Base-by-base conservation (phyloP, 2,797 vertebrate genomes). In the Pseudotriccus pelzelni region DNA sequence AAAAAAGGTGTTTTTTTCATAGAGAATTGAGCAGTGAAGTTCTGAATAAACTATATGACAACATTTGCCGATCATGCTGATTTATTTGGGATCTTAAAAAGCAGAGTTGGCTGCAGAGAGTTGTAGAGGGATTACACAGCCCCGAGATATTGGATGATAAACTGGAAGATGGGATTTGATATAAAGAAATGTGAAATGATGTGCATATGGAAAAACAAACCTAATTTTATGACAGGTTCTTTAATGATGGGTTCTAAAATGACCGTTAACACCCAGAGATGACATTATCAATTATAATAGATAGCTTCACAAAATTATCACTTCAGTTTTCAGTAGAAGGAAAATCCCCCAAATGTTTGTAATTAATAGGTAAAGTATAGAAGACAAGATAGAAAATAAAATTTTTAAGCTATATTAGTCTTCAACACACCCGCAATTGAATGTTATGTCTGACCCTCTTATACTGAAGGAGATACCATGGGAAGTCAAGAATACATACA, bases 301-400 rank as follows among this genome's bases (percentile, higher is more conserved):
- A 52, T 23, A 20, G 12, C 18, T 70, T 76, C 39, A 60, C 18
- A 60, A 50, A 89, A 72, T 18, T 52, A 20, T 72, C 10, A 36
- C 14, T 72, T 79, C 15, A 69, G 5, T 17, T 7, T 25, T 76
- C 24, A 82, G 15, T 81, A 68, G 68, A 86, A 53, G 6, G 10
- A 13, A 74, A 87, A 50, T 3, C 1, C 0, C 8, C 13, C 19
- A 3, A 30, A 69, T 27, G 1, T 53, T 68, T 52, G n/a, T 47
- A 37, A 28, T 53, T 49, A 75, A 47, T 34, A 67, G 4, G 12
- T 24, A 39, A 79, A 68, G 12, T 72, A 79, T 4, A 72, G 20
- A 76, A 49, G n/a, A 32, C 21, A 67, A 67, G n/a, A 32, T 2
- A 60, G 24, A 60, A 88, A 88, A 66, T 30, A 7, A 10, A 55